These are phyloP conservation scores for Eciton burchellii DNA, from an alignment of 1,140 invertebrate species.

Conservation along the genomic window DNA sequence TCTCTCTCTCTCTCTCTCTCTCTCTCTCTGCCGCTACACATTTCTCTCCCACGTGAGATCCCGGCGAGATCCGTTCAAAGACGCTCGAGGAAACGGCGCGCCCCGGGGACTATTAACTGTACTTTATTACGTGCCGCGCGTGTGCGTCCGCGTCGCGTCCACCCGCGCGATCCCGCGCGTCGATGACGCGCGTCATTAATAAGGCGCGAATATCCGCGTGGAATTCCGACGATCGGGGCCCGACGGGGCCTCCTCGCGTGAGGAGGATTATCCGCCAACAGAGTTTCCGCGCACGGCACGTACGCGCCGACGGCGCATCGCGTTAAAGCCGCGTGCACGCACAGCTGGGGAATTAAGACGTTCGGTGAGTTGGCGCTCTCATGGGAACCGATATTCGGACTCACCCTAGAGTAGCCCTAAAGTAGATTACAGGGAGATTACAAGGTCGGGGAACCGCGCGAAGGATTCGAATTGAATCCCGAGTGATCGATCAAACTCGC, in stretches of 20 bases:
- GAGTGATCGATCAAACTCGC: too few relatives aligned
- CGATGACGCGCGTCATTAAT: conserved; percentile 29
- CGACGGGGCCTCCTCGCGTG: conserved; percentile 13
- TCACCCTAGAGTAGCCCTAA: background rate
- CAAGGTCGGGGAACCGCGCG: background rate
- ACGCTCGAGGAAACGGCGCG: conserved; percentile 1
- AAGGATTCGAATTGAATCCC: too few relatives aligned
- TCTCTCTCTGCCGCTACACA: conserved; percentile 9
- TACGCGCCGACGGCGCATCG: background rate
- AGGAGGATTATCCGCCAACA: conserved; percentile 31
- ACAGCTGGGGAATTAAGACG: conserved; percentile 4
- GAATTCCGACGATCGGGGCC: conserved; percentile 21
- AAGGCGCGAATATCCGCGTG: conserved; percentile 39
- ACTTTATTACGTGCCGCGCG: conserved; percentile 59
- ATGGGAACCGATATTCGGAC: background rate
- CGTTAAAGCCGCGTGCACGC: background rate
- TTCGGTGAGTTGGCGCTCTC: background rate
- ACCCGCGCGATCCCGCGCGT: background rate
- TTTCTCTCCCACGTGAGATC: conserved; percentile 18
- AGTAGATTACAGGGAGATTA: too few relatives aligned
- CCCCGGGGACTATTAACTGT: conserved; percentile 49
- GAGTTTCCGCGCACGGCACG: conserved; percentile 26
- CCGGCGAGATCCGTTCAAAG: background rate
- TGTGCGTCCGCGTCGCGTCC: conserved; percentile 26
- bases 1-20: too few relatives aligned